These are phyloP conservation scores for Melanotaenia duboulayi DNA, from an alignment of 2,113 vertebrate genomes.

Conservation along the genomic window DNA sequence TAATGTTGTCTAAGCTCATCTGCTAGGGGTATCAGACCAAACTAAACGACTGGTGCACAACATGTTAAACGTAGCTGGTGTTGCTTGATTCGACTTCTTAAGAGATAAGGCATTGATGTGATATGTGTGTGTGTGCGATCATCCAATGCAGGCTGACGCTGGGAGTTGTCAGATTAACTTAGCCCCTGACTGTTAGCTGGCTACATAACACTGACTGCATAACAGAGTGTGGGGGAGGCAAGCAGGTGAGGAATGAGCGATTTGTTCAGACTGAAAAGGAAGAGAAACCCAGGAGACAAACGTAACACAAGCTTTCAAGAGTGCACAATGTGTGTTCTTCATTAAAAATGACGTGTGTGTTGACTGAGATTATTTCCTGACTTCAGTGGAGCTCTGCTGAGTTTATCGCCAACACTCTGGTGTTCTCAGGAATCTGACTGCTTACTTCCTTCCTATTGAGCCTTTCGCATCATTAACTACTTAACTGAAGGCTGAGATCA, in stretches of 20 bases:
- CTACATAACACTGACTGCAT: constrained; percentile 67
- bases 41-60: background rate
- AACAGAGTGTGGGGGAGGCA: constrained; percentile 50
- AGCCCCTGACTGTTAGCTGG: constrained; percentile 50
- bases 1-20: background rate
- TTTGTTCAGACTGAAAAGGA: constrained; percentile 30
- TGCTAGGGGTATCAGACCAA: too few relatives aligned
- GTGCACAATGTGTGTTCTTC: constrained; percentile 3
- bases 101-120: constrained; percentile 21
- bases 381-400: constrained; percentile 25
- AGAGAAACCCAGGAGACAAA: constrained; percentile 24
- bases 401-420: constrained; percentile 18
- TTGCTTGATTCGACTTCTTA: constrained; percentile 25
- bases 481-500: background rate
- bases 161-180: constrained; percentile 65
- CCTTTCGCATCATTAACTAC: background rate
- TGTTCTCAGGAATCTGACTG: background rate
- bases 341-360: constrained; percentile 23
- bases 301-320: background rate
- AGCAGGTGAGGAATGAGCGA: constrained; percentile 4
- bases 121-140: constrained; percentile 78
- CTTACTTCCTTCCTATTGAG: constrained; percentile 5
- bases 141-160: constrained; percentile 77
- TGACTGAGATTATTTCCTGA: constrained; percentile 42
- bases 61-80: background rate